Evolutionary conservation across 1,140 invertebrate genomes (phyloP).

Genomic region (Cotesia vestalis): DNA sequence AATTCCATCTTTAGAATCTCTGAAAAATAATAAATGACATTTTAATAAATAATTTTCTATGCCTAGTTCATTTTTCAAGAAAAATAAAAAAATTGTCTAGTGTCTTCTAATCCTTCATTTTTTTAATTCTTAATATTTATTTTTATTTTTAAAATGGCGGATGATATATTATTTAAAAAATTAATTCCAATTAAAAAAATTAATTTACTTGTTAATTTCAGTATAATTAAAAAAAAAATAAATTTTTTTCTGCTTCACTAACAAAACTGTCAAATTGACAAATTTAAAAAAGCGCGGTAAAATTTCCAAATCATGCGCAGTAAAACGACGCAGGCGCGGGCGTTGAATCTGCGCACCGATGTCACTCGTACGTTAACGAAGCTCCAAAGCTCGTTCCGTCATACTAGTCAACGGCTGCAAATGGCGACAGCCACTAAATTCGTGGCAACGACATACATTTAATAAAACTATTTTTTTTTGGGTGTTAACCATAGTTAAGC

Average conservation of each 20-base stretch:
- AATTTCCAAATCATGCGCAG: not conserved
- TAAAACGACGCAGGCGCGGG: not conserved
- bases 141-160: too few relatives aligned
- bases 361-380: not conserved
- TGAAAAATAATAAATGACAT: too few relatives aligned
- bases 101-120: too few relatives aligned
- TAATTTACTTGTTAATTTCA: too few relatives aligned
- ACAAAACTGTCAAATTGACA: not conserved
- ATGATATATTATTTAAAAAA: too few relatives aligned
- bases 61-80: too few relatives aligned
- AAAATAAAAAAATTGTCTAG: too few relatives aligned
- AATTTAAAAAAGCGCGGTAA: not conserved
- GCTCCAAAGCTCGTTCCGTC: conserved; percentile 3
- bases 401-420: conserved; percentile 61
- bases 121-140: too few relatives aligned
- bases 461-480: conserved; percentile 49
- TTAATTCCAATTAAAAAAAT: too few relatives aligned
- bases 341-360: conserved; percentile 11
- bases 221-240: not conserved
- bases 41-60: too few relatives aligned
- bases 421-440: conserved; percentile 62
- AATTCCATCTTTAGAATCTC: too few relatives aligned
- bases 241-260: not conserved
- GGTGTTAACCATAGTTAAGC: conserved; percentile 48
- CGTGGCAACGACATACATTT: conserved; percentile 55